Conservation (phyloP, 2,113 vertebrate species). For the Cichladusa arquata region DNA sequence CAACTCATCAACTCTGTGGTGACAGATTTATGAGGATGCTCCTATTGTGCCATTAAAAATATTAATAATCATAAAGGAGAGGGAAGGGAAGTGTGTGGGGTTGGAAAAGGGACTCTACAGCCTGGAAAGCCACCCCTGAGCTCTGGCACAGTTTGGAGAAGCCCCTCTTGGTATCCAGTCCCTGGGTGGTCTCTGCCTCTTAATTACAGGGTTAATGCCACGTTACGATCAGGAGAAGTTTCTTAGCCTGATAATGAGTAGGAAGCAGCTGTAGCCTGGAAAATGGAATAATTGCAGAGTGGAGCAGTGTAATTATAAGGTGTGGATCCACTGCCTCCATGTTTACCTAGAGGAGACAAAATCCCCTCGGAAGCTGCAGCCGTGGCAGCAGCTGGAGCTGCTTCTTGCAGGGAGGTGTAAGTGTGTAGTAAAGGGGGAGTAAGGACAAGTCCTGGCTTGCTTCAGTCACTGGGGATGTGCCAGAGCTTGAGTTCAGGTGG, state of each 20-base stretch:
- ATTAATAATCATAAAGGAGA: neutral
- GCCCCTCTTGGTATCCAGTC: neutral
- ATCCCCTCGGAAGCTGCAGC: slow-evolving; percentile 25
- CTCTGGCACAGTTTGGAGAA: neutral
- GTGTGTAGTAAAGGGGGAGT: neutral
- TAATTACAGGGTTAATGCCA: slow-evolving; percentile 68
- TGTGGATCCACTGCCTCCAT: slow-evolving; percentile 62
- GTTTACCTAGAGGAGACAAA: slow-evolving; percentile 51
- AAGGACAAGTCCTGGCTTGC: neutral
- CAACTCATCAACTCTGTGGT: accelerated
- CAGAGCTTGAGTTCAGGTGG: accelerated
- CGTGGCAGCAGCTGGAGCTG: neutral
- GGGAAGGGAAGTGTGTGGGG: neutral
- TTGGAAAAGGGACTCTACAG: neutral
- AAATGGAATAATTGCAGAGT: slow-evolving; percentile 74
- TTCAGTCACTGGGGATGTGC: accelerated
- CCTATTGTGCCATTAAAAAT: neutral
- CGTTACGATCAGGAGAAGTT: slow-evolving; percentile 63
- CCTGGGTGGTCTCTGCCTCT: slow-evolving; percentile 64
- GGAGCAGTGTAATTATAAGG: slow-evolving; percentile 68
- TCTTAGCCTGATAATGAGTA: slow-evolving; percentile 71
- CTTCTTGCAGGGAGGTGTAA: neutral
- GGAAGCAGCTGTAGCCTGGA: slow-evolving; percentile 73
- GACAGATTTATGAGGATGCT: neutral
- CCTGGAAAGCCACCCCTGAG: neutral